Conservation (phyloP, 1,140 invertebrate species). For the Saxidomus purpurata region DNA sequence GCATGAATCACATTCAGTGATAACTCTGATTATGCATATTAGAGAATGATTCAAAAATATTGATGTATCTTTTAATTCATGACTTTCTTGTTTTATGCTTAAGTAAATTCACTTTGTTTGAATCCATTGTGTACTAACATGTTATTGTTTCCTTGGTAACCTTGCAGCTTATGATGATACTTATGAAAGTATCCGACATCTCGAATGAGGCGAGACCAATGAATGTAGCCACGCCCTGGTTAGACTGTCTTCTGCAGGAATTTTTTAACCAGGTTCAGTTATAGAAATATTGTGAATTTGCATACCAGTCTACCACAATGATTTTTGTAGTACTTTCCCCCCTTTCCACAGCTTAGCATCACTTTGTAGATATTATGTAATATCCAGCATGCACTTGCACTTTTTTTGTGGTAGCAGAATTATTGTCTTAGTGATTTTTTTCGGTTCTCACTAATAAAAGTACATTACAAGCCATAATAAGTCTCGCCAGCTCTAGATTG, state of each 20-base stretch:
- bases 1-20: too few relatives aligned
- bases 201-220: slow-evolving; percentile 94
- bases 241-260: slow-evolving; percentile 91
- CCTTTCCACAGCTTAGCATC: background rate
- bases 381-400: background rate
- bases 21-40: too few relatives aligned
- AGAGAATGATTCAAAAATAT: too few relatives aligned
- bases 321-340: slow-evolving; percentile 12
- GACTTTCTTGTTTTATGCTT: too few relatives aligned
- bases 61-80: too few relatives aligned
- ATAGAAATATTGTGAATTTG: background rate
- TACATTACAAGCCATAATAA: background rate
- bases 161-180: slow-evolving; percentile 92
- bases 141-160: slow-evolving; percentile 2
- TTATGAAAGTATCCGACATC: slow-evolving; percentile 95
- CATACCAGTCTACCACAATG: slow-evolving; percentile 20
- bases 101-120: too few relatives aligned
- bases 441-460: background rate
- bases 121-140: slow-evolving; percentile 12
- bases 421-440: background rate
- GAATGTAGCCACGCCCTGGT: slow-evolving; percentile 94
- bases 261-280: slow-evolving; percentile 84
- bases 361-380: background rate
- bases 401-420: background rate
- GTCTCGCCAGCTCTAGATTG: too few relatives aligned